Percentiles rank a stretch among this genome's conserved stretches.
Evolutionary conservation across 2,113 vertebrate genomes (phyloP).

Genomic region (Muntiacus muntjak): DNA sequence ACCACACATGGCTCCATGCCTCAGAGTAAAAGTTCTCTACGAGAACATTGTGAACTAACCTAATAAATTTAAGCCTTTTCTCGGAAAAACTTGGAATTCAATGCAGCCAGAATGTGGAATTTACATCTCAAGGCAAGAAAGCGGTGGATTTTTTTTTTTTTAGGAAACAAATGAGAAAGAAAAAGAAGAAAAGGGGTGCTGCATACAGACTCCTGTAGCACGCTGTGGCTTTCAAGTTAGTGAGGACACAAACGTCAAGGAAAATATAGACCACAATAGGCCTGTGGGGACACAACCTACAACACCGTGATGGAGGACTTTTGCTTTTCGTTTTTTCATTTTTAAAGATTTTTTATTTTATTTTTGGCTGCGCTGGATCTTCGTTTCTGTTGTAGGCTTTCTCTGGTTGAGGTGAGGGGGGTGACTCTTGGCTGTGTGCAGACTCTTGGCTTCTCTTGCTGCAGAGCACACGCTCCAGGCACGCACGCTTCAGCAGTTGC

Average conservation of each 20-base stretch:
- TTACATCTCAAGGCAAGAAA: constrained; percentile 25
- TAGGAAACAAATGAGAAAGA: constrained; percentile 27
- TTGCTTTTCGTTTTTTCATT: background rate
- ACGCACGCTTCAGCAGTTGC: background rate
- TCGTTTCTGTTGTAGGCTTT: background rate
- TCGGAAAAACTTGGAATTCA: constrained; percentile 14
- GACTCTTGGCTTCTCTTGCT: background rate
- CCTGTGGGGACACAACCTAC: background rate
- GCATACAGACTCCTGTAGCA: background rate
- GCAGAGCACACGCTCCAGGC: background rate
- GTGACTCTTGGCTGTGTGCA: background rate
- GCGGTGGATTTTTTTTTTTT: background rate
- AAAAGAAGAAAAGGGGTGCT: background rate
- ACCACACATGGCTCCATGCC: background rate
- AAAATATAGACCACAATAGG: background rate
- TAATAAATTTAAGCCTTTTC: constrained; percentile 24
- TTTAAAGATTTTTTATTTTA: background rate
- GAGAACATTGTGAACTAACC: constrained; percentile 42
- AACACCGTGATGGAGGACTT: background rate
- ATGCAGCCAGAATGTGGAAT: background rate
- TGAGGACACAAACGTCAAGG: background rate
- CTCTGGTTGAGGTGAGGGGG: background rate
- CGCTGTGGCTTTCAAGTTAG: background rate
- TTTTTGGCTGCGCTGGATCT: background rate
- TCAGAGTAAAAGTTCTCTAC: background rate